Evolutionary conservation across 2,888 invertebrate genomes (phyloP), one percentile per base, ranked within the genome.

Genomic region (Poecilus cupreus): DNA sequence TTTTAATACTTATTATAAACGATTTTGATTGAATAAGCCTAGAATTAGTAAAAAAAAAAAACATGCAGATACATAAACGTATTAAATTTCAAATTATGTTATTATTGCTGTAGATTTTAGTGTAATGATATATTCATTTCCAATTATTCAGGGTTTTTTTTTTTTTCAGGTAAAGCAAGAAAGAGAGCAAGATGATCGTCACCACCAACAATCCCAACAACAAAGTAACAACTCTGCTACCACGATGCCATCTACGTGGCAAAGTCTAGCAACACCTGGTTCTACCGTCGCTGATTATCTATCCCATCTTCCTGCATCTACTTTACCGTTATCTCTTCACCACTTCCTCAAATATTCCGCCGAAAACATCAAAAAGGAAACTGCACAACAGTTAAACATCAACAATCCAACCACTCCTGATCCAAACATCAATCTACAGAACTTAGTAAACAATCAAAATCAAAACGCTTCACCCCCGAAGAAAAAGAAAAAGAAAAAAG

Each of bases 241-340:
- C 0, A 86, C 88, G 0, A 90, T 91, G 91, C 91, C 92, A 1
- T 90, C 93, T 0, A 91, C 94, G 0, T 95, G 95, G 95, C 94
- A 94, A 88, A 92, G 94, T 0, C 89, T 95, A 46, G 91, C 90
- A 0, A 86, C 90, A 37, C 88, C 90, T 5, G 95, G 95, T 77
- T 94, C 95, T 0, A 95, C 96, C 0, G 96, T 96, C 6, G 96
- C 96, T 8, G 96, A 96, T 89, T 96, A 96, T 88, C 91, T 96
- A 82, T 95, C 96, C 6, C 95, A 96, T 82, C 89, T 96, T 83
- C 94, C 94, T 64, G 93, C 94, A 75, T 93, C 93, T 51, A 94
- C 94, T 22, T 87, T 94, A 84, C 96, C 96, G 0, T 89, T 96
- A 79, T 95, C 95, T 24, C 89, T 96, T 75, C 96, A 96, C 87